Conservation (phyloP, 2,797 vertebrate species). For the Chelon labrosus region DNA sequence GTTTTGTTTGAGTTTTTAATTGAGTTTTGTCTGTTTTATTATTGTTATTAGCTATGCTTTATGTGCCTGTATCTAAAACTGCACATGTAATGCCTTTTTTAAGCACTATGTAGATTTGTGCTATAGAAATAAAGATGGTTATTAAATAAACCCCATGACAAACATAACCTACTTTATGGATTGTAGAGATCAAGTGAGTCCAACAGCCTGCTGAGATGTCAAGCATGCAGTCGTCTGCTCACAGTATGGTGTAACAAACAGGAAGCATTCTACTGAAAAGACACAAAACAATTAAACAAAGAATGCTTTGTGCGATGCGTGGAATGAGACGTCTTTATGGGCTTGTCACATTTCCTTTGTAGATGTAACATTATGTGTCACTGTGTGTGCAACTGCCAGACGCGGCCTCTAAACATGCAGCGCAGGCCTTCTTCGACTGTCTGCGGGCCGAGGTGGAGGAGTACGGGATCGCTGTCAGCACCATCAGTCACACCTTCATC, state of each 20-base stretch:
- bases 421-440: slow-evolving; percentile 95
- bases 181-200: background rate
- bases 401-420: slow-evolving; percentile 94
- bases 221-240: background rate
- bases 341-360: slow-evolving; percentile 22
- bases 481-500: slow-evolving; percentile 94
- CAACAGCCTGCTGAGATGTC: background rate
- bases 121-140: too few species aligned
- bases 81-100: too few species aligned
- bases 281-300: slow-evolving; percentile 36
- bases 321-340: slow-evolving; percentile 33
- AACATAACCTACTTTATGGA: background rate
- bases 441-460: slow-evolving; percentile 95
- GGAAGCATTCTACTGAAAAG: background rate
- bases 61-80: too few species aligned
- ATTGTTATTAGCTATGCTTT: too few species aligned
- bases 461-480: slow-evolving; percentile 92
- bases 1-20: too few species aligned
- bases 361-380: slow-evolving; percentile 14
- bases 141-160: too few species aligned
- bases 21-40: too few species aligned
- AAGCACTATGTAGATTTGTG: too few species aligned
- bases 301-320: slow-evolving; percentile 23
- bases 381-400: slow-evolving; percentile 78
- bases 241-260: slow-evolving; percentile 1